phyloP scores from a whole-genome alignment of 2,113 vertebrate species.

The Limanda limanda region DNA sequence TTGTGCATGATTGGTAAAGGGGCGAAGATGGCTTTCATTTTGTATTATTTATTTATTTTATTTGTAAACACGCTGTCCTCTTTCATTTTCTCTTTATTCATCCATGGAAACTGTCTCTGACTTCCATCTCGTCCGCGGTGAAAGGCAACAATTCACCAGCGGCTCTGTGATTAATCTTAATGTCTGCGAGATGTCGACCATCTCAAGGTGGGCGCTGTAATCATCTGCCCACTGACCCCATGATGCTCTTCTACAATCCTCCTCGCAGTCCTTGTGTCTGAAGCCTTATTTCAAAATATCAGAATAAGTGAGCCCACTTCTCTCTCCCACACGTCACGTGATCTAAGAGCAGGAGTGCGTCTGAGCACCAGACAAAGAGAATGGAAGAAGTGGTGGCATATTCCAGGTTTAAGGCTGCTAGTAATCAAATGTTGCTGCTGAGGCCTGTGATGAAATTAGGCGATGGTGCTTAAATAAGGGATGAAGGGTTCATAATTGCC shows the following conservation, averaged over 20 bases:
- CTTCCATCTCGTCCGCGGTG: constrained; percentile 15
- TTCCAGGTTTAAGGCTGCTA: constrained; percentile 50
- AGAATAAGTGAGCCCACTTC: constrained; percentile 57
- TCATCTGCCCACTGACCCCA: constrained; percentile 86
- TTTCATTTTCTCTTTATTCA: constrained; percentile 1
- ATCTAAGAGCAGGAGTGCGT: constrained; percentile 20
- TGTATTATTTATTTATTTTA: background rate
- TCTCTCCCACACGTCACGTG: constrained; percentile 25
- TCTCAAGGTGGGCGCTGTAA: constrained; percentile 81
- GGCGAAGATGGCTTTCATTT: background rate
- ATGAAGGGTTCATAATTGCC: constrained; percentile 91
- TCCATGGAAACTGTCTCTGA: constrained; percentile 1
- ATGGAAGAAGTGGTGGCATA: constrained; percentile 21
- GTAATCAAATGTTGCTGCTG: constrained; percentile 80
- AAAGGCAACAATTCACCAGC: constrained; percentile 33
- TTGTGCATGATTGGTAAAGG: background rate
- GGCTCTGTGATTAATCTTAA: constrained; percentile 82
- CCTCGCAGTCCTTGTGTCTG: constrained; percentile 47
- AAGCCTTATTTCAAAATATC: constrained; percentile 63
- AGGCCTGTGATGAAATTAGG: constrained; percentile 83
- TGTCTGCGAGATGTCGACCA: constrained; percentile 69
- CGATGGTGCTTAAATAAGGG: constrained; percentile 86
- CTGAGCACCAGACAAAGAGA: constrained; percentile 48
- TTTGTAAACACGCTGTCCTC: background rate
- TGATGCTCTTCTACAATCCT: constrained; percentile 66